phyloP scores from a whole-genome alignment of 2,888 invertebrate genomes.

The Cataglyphis altisquamis region DNA sequence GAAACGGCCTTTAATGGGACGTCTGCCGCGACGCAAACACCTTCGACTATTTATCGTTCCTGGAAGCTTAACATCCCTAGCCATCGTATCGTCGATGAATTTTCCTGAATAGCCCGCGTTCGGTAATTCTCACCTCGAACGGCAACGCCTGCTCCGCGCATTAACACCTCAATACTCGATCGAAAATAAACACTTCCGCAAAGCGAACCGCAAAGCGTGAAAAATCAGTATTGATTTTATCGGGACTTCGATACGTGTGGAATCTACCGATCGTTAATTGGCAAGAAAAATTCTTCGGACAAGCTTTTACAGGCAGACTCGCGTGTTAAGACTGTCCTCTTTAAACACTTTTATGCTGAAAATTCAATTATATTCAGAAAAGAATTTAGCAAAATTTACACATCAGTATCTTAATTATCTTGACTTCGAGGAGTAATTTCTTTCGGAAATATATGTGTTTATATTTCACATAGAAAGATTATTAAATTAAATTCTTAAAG shows the following conservation, averaged over 20 bases:
- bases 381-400: background rate
- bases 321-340: background rate
- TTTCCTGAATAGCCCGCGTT: constrained; percentile 68
- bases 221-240: constrained; percentile 73
- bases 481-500: background rate
- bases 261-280: constrained; percentile 63
- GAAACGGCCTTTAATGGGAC: constrained; percentile 56
- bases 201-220: constrained; percentile 48
- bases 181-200: constrained; percentile 78
- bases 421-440: background rate
- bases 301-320: background rate
- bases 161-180: constrained; percentile 80
- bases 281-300: constrained; percentile 49
- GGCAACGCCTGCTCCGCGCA: constrained; percentile 67
- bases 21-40: constrained; percentile 50
- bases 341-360: background rate
- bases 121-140: constrained; percentile 79
- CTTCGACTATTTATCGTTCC: constrained; percentile 70
- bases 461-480: background rate
- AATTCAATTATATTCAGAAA: background rate
- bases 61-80: constrained; percentile 63
- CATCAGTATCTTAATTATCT: background rate
- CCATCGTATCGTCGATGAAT: constrained; percentile 71
- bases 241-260: constrained; percentile 55
- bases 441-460: background rate